Base-by-base conservation (phyloP, 2,888 invertebrate genomes). In the Polyploca ridens region DNA sequence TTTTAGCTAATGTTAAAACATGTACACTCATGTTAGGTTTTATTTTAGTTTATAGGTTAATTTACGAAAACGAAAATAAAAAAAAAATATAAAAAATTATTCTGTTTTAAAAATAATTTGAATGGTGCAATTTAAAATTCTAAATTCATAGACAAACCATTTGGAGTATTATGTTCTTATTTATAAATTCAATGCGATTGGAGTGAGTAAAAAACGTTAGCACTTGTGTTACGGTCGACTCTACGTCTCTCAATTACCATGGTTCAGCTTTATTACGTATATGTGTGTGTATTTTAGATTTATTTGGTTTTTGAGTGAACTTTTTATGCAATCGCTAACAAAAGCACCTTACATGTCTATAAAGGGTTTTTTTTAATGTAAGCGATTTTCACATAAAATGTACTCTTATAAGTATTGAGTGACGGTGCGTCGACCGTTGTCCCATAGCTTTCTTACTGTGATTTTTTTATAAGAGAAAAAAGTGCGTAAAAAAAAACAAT, bases 361-460 rank as follows among this genome's bases (percentile, higher is more conserved):
- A 13, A n/a, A 46, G 6, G 46, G 46, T n/a, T n/a, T n/a, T 35
- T 2, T 7, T 5, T 5, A 14, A 14, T 14, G 44, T 16, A 19
- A n/a, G 19, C 54, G 8, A 7, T 54, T 8, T 19, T 54, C 0
- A 19, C 10, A 10, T 54, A 19, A 54, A 54, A 54, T 19, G 54
- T 54, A 0, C n/a, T 6, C n/a, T 10, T 19, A 4, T 10, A 19
- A 41, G 38, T 41, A 10, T 19, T 19, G 54, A 19, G 54, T 54
- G 54, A 10, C 16, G 10, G 10, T 7, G 68, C 72, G 72, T 71
- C 63, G 69, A 64, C 65, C 72, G 72, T 41, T 69, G 65, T 72
- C 71, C 27, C 66, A 69, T 81, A 81, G 77, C 73, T 81, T 81
- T 79, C 72, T 70, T 80, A 82, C 84, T 85, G 85, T 85, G 84